Conservation (phyloP, 2,888 invertebrate genomes). For the Alsophila aescularia region DNA sequence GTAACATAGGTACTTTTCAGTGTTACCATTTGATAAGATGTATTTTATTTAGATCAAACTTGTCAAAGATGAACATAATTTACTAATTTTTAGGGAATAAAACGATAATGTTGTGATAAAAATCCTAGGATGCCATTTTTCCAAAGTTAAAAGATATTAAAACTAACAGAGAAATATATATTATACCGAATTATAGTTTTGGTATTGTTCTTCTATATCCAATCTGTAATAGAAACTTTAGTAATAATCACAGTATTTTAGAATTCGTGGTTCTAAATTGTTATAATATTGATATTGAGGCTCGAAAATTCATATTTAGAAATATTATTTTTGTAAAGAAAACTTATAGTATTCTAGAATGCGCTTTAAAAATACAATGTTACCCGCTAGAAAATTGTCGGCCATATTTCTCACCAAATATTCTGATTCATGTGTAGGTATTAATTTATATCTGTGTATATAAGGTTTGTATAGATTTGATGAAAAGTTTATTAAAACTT, state of each 20-base stretch:
- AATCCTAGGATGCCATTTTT: slow-evolving; percentile 47
- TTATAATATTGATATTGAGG: background rate
- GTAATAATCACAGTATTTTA: background rate
- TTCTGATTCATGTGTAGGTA: background rate
- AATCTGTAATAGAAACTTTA: slow-evolving; percentile 1
- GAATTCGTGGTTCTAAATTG: slow-evolving; percentile 1
- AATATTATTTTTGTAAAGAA: background rate
- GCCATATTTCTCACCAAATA: slow-evolving; percentile 23
- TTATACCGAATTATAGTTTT: background rate
- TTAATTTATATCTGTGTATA: slow-evolving; percentile 10
- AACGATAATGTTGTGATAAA: slow-evolving; percentile 39
- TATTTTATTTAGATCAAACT: slow-evolving; percentile 11
- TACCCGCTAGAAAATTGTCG: slow-evolving; percentile 4
- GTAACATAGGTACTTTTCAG: slow-evolving; percentile 24
- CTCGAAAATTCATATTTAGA: slow-evolving; percentile 1
- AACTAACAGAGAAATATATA: background rate
- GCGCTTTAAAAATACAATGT: background rate
- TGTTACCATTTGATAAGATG: slow-evolving; percentile 19
- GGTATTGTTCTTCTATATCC: slow-evolving; percentile 7
- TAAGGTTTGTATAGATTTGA: background rate
- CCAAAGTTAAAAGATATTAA: slow-evolving; percentile 46
- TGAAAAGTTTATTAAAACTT: background rate
- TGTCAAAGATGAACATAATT: slow-evolving; percentile 6
- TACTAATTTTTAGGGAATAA: background rate
- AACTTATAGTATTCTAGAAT: background rate